Percentiles rank a stretch among this genome's conserved stretches.
These are phyloP conservation scores for Leuctra nigra DNA, from an alignment of 2,888 invertebrate species.

Conservation along the genomic window DNA sequence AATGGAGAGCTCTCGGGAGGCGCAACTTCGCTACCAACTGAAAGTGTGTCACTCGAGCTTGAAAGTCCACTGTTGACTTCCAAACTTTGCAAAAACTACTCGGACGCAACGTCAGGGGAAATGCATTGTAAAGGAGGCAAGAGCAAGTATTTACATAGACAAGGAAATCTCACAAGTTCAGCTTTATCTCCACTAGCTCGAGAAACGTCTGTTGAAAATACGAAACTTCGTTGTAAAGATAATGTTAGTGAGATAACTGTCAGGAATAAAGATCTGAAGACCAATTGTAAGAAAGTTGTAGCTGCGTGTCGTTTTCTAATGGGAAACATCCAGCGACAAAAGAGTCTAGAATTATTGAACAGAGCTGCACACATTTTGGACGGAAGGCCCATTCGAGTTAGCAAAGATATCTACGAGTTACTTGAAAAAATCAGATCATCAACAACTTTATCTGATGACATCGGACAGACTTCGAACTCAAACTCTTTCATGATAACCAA, in stretches of 20 bases:
- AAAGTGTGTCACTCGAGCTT: background rate
- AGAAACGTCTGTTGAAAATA: background rate
- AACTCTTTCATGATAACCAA: too few species aligned
- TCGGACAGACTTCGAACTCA: too few species aligned
- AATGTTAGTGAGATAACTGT: background rate
- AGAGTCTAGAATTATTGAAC: conserved; percentile 22
- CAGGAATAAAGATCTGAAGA: conserved; percentile 1
- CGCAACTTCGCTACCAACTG: background rate
- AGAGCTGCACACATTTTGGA: conserved; percentile 21
- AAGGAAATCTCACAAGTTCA: background rate
- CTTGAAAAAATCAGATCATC: too few species aligned
- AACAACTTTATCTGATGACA: too few species aligned
- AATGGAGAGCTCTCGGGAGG: background rate
- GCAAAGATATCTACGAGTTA: conserved; percentile 7
- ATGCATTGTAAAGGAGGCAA: background rate
- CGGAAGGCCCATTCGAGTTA: conserved; percentile 20
- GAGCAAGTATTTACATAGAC: background rate
- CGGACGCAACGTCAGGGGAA: background rate
- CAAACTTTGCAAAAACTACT: background rate
- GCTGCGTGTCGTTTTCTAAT: conserved; percentile 22
- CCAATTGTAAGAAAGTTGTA: background rate
- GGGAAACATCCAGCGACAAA: conserved; percentile 14
- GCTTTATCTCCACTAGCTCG: background rate
- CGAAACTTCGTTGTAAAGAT: background rate
- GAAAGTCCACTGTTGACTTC: background rate